These are phyloP conservation scores for Aurelia aurita DNA, from an alignment of 30 jellyfish, hydroid and myxozoan species.

Conservation along the genomic window DNA sequence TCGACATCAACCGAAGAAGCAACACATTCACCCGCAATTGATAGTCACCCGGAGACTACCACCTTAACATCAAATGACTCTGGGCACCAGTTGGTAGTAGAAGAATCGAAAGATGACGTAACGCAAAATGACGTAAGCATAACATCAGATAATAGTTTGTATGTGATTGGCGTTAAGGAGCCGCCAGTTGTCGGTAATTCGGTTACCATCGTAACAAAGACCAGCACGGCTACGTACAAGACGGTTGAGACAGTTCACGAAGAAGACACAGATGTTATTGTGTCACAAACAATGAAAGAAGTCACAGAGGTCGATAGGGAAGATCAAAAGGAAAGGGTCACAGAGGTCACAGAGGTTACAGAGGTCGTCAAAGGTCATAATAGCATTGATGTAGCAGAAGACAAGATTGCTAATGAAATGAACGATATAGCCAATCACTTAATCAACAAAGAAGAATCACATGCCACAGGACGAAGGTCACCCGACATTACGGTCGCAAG, in stretches of 20 bases:
- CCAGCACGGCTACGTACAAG: conserved; percentile 6
- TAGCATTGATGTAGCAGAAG: no score
- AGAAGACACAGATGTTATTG: neutral
- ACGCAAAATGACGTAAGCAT: no score
- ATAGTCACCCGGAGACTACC: neutral
- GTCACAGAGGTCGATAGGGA: neutral
- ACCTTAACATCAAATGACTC: no score
- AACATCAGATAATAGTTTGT: no score
- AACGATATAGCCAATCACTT: neutral
- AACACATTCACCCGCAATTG: neutral
- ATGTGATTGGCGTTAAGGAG: no score
- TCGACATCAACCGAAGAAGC: neutral
- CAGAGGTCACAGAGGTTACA: no score
- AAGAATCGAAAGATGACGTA: no score
- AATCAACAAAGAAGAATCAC: neutral
- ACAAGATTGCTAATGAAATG: no score
- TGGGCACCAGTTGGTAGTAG: no score
- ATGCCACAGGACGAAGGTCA: neutral
- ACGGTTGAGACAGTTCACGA: neutral
- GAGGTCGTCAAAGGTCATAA: no score
- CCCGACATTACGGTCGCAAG: neutral
- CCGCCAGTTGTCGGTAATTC: neutral
- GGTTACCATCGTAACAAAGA: conserved; percentile 5
- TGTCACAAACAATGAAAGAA: neutral
- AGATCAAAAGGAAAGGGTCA: no score